Base-by-base conservation (phyloP, 2,797 vertebrate genomes). In the Lagorchestes hirsutus region DNA sequence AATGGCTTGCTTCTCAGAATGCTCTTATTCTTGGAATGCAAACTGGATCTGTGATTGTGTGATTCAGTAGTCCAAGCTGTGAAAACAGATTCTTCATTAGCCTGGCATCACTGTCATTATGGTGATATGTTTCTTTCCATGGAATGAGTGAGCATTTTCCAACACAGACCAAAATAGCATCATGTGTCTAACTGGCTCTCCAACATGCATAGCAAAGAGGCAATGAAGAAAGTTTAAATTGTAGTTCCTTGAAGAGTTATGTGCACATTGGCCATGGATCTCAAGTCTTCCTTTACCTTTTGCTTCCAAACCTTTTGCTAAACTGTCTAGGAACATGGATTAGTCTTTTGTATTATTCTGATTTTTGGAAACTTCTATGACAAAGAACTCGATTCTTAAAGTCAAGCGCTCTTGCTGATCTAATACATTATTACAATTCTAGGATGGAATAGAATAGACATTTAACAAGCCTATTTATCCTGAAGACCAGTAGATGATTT, bases 201-300 rank as follows among this genome's bases (percentile, higher is more conserved):
- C 16, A 40, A 57, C 94, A 74, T 62, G 16, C 29, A 52, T 91
- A 87, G 91, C 18, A 62, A 74, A 92, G 31, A 28, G 1, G 12
- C 92, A 95, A 31, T 50, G 93, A 29, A 31, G 11, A 34, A 40
- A 95, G 91, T 93, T 92, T 56, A 95, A 95, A 93, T 94, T 91
- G 94, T 5, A 93, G 59, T 92, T 1, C 91, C 59, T 92, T 3
- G 92, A 54, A n/a, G 54, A 91, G 13, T 24, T 90, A 91, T 92
- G 5, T 74, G 14, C 1, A 96, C 28, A 95, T 93, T 95, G 24
- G 3, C 54, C 13, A 58, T 40, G 62, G 40, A 57, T 94, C 16
- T 93, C 93, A 96, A 82, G 29, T 55, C 18, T 93, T 95, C 27
- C 14, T 55, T 46, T 82, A 82, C 22, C 74, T 82, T 24, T 24